Conservation (phyloP, 2,113 vertebrate genomes). For the Henicopernis longicauda region DNA sequence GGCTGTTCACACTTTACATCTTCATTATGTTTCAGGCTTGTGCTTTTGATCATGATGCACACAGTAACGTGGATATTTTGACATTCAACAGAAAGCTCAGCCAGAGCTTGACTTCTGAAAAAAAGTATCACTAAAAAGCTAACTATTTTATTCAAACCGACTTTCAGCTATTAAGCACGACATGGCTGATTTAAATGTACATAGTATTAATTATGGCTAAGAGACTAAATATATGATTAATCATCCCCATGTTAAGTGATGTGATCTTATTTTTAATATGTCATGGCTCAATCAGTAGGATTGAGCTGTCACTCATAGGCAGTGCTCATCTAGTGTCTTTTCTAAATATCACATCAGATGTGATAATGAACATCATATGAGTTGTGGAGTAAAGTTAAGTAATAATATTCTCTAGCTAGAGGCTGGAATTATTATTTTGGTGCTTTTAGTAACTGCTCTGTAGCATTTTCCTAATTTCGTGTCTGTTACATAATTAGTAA, state of each 20-base stretch:
- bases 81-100: not conserved
- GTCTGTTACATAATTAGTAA: not conserved
- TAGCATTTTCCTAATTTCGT: not conserved
- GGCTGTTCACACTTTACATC: not conserved
- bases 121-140: not conserved
- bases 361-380: not conserved
- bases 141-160: not conserved
- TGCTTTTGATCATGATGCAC: not conserved
- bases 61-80: not conserved
- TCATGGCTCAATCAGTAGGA: not conserved
- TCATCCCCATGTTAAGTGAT: not conserved
- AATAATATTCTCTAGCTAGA: not conserved
- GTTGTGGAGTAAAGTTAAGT: not conserved
- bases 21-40: not conserved
- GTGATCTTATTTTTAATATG: constrained; percentile 1
- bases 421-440: constrained; percentile 2
- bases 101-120: not conserved
- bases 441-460: constrained; percentile 8
- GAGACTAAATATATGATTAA: not conserved
- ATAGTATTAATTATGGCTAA: not conserved
- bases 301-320: not conserved
- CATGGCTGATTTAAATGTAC: not conserved
- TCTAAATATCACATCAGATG: not conserved
- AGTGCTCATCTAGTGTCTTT: not conserved
- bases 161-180: not conserved